Conservation (phyloP, 2,797 vertebrate genomes). For the Bryconaethiops microstoma region DNA sequence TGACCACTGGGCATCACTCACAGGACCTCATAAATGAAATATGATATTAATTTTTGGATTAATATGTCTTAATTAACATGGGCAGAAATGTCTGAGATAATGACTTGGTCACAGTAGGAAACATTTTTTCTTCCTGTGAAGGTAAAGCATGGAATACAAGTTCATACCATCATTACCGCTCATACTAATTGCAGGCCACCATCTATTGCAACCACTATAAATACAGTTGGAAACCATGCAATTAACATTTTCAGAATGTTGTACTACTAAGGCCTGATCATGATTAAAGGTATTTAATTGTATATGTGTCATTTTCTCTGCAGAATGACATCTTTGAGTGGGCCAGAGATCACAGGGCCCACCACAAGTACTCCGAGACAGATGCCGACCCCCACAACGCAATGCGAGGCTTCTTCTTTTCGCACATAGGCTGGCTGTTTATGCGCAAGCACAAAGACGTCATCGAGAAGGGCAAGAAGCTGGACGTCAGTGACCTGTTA, state of each 20-base stretch:
- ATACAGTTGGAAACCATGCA: no score
- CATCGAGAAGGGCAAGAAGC: slow-evolving; percentile 79
- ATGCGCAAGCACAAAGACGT: slow-evolving; percentile 79
- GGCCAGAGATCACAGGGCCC: slow-evolving; percentile 79
- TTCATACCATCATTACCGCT: no score
- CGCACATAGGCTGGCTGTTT: slow-evolving; percentile 82
- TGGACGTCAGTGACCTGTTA: slow-evolving; percentile 79
- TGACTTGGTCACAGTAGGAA: no score
- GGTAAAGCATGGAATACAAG: no score
- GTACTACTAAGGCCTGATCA: no score
- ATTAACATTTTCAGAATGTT: no score
- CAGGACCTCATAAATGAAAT: background rate
- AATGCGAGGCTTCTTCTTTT: slow-evolving; percentile 78
- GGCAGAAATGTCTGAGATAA: background rate
- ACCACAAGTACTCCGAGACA: slow-evolving; percentile 84
- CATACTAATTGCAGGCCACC: no score
- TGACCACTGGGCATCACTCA: background rate
- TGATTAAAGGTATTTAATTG: no score
- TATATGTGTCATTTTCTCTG: slow-evolving; percentile 1
- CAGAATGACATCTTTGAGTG: slow-evolving; percentile 85
- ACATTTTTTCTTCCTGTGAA: no score
- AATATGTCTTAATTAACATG: background rate
- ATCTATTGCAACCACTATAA: no score
- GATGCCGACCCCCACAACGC: slow-evolving; percentile 81
- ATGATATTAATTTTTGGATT: background rate